phyloP scores from a whole-genome alignment of 2,113 vertebrate species.

The Rafetus swinhoei region DNA sequence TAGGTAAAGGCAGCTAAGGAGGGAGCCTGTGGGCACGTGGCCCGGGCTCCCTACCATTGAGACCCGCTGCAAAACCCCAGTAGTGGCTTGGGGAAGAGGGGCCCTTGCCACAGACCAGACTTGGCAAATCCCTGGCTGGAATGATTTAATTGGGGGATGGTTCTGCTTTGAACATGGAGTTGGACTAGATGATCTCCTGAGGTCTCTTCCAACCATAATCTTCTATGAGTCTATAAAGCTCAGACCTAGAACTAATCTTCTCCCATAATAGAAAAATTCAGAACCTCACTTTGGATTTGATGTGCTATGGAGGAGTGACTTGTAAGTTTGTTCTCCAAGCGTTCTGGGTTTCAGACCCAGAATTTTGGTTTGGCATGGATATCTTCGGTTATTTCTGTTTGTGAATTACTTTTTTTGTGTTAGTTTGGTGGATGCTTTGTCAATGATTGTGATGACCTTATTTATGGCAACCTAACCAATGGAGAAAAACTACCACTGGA shows the following conservation, averaged over 20 bases:
- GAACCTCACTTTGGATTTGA: not conserved
- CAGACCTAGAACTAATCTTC: not conserved
- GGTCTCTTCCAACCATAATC: too few species aligned
- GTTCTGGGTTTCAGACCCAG: not conserved
- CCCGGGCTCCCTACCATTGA: too few species aligned
- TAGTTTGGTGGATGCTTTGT: not conserved
- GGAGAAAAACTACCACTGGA: constrained; percentile 1
- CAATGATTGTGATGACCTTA: not conserved
- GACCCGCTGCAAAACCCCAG: too few species aligned
- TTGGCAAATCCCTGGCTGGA: too few species aligned
- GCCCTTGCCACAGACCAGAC: too few species aligned
- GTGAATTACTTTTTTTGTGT: not conserved
- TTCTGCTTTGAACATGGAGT: too few species aligned
- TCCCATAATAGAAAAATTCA: rapidly evolving
- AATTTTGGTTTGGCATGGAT: not conserved
- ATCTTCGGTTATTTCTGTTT: constrained; percentile 8
- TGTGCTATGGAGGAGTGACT: rapidly evolving
- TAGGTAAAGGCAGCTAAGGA: too few species aligned
- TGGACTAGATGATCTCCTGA: too few species aligned
- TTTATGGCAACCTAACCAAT: constrained; percentile 5
- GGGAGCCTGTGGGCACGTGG: too few species aligned
- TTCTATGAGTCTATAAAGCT: not conserved
- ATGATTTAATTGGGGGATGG: too few species aligned
- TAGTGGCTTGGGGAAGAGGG: too few species aligned
- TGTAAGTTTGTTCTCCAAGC: rapidly evolving